These are phyloP conservation scores for Tarsius wallacei DNA, from an alignment of 2,797 vertebrate species.

Conservation along the genomic window DNA sequence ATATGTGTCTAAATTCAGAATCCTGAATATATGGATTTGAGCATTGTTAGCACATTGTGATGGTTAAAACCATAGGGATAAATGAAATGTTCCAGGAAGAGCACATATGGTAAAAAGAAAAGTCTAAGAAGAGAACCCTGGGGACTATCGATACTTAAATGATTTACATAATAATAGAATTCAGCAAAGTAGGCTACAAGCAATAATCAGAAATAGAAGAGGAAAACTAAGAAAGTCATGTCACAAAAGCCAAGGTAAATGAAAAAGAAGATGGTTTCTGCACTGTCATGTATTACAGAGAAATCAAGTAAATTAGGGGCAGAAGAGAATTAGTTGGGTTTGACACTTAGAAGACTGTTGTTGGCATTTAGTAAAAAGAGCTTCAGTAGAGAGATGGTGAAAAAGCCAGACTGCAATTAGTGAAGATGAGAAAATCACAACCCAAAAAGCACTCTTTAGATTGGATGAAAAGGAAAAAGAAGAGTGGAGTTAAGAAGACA, in stretches of 20 bases:
- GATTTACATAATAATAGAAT: background rate
- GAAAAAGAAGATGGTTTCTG: background rate
- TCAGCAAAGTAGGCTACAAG: background rate
- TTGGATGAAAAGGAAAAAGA: background rate
- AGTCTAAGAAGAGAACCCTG: background rate
- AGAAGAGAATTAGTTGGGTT: background rate
- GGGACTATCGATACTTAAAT: background rate
- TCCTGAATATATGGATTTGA: background rate
- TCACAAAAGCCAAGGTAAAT: constrained; percentile 41
- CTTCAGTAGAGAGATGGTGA: background rate
- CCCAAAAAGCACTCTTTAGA: background rate
- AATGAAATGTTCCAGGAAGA: background rate
- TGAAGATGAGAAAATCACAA: background rate
- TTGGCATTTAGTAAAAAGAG: constrained; percentile 21
- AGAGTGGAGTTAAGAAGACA: background rate
- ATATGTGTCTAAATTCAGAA: background rate
- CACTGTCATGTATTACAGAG: background rate
- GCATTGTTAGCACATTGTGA: background rate
- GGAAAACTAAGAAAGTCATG: background rate
- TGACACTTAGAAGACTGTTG: constrained; percentile 19
- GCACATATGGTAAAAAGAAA: background rate
- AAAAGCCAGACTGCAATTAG: background rate
- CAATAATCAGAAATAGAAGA: background rate
- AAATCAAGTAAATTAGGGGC: background rate
- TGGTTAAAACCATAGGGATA: background rate